phyloP scores from a whole-genome alignment of 1,140 invertebrate species.

The Delia radicum region DNA sequence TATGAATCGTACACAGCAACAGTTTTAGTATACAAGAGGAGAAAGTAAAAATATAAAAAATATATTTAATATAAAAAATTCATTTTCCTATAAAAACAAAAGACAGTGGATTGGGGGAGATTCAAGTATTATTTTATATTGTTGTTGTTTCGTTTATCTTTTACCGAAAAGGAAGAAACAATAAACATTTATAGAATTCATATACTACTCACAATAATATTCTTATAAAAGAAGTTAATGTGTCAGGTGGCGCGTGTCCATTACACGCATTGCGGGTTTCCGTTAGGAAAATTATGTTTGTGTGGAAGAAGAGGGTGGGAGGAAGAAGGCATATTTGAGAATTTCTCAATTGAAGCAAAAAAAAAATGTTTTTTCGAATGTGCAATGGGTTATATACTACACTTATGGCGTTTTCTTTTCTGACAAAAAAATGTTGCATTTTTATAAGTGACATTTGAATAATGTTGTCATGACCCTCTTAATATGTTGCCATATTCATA shows the following conservation, averaged over 20 bases:
- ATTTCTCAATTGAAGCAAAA: too few species aligned
- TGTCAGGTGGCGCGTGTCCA: conserved; percentile 2
- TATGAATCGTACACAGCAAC: not conserved
- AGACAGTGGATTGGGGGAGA: not conserved
- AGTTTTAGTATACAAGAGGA: not conserved
- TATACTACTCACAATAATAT: not conserved
- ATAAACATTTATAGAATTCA: not conserved
- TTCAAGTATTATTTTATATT: not conserved
- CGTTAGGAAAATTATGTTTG: not conserved
- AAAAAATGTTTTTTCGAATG: too few species aligned
- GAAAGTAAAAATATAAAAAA: not conserved
- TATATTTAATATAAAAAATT: not conserved
- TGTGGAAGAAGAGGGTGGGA: not conserved
- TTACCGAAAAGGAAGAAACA: not conserved
- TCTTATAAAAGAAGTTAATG: not conserved
- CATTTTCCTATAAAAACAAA: conserved; percentile 2
- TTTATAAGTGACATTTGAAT: too few species aligned
- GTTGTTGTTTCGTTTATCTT: not conserved
- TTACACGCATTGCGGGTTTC: not conserved
- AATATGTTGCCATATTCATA: too few species aligned
- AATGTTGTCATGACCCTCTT: too few species aligned
- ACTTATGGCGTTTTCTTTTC: too few species aligned
- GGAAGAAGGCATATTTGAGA: not conserved
- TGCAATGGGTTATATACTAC: too few species aligned
- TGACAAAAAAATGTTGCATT: too few species aligned